Percentiles rank a stretch among this genome's conserved stretches.
Evolutionary conservation across 2,797 vertebrate species (phyloP).

Genomic region (Garrulus glandarius): DNA sequence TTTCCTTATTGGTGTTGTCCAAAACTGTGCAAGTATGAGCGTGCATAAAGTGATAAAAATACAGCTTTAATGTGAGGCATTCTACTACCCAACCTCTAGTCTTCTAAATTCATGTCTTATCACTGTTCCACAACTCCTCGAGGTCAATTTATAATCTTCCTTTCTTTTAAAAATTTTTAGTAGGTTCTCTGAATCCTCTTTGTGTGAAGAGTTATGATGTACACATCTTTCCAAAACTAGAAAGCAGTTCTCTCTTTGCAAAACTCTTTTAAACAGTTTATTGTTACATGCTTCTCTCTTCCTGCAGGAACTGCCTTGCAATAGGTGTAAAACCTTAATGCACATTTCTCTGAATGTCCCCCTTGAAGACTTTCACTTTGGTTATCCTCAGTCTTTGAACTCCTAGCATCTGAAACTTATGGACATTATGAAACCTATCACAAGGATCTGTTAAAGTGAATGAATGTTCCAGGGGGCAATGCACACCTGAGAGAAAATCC

Average conservation of each 20-base stretch:
- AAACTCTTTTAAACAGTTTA: background rate
- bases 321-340: background rate
- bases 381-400: background rate
- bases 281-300: background rate
- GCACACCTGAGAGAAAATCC: background rate
- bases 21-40: background rate
- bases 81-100: background rate
- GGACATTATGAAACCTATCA: background rate
- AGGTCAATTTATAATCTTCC: background rate
- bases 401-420: fast-evolving
- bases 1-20: background rate
- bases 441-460: background rate
- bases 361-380: background rate
- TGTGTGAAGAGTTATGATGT: background rate
- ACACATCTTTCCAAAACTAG: background rate
- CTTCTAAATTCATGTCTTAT: background rate
- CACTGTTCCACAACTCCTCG: background rate
- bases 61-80: background rate
- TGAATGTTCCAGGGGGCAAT: background rate
- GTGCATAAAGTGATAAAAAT: background rate
- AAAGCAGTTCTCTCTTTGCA: background rate
- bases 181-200: background rate
- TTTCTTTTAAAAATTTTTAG: background rate
- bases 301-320: background rate
- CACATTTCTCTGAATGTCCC: background rate